phyloP scores from a whole-genome alignment of 1,140 invertebrate genomes.

The Atta colombica region DNA sequence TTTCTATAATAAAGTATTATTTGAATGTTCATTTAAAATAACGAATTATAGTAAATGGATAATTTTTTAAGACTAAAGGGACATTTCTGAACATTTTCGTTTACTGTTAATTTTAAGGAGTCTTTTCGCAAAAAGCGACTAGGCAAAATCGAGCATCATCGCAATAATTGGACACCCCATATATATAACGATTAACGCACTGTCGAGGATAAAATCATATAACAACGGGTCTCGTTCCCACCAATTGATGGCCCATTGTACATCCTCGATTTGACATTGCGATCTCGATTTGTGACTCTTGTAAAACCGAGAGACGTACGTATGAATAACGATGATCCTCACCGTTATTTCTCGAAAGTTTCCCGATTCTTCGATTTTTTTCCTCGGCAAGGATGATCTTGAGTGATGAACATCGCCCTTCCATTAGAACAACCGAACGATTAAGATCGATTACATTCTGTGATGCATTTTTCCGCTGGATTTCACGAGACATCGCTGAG shows the following conservation, averaged over 20 bases:
- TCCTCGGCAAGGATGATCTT: background rate
- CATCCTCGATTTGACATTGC: background rate
- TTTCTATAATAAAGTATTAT: background rate
- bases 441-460: background rate
- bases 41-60: background rate
- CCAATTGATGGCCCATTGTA: constrained; percentile 10
- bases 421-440: background rate
- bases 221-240: constrained; percentile 6
- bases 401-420: background rate
- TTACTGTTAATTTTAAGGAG: background rate
- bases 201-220: background rate
- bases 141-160: background rate
- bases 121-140: background rate
- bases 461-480: background rate
- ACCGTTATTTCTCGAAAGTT: background rate
- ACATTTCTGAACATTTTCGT: background rate
- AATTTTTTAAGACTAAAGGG: background rate
- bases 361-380: background rate
- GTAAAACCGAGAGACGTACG: background rate
- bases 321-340: background rate
- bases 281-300: background rate
- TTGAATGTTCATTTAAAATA: background rate
- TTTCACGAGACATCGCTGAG: constrained; percentile 14
- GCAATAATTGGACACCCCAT: background rate
- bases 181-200: background rate